Percentiles rank a stretch among this genome's conserved stretches.
phyloP scores from a whole-genome alignment of 1,140 invertebrate genomes.

The Drosophila quadrilineata region DNA sequence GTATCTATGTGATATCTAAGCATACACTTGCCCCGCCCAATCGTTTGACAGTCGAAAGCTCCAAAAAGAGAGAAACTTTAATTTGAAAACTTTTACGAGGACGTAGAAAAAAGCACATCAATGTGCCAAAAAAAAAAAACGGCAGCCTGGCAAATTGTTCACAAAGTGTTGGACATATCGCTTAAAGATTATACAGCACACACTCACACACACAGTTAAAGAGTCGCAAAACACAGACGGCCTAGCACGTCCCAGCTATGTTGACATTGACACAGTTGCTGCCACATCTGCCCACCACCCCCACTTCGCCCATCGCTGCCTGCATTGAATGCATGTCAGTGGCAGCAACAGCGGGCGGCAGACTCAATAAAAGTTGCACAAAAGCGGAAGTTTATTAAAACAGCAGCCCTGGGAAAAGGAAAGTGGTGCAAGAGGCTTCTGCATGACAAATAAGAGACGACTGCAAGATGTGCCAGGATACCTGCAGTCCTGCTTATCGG shows the following conservation, averaged over 20 bases:
- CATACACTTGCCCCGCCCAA: conserved; percentile 26
- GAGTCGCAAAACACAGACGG: conserved; percentile 10
- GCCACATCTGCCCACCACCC: conserved; percentile 21
- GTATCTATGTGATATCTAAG: background rate
- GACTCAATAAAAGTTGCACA: conserved; percentile 62
- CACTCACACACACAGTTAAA: conserved; percentile 45
- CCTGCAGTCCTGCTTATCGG: background rate
- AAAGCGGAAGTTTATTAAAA: conserved; percentile 78
- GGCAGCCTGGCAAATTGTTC: conserved; percentile 62
- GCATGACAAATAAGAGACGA: conserved; percentile 32
- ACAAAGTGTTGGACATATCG: conserved; percentile 67
- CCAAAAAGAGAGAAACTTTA: conserved; percentile 64
- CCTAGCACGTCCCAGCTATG: conserved; percentile 43
- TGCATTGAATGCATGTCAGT: conserved; percentile 52
- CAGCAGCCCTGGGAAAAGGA: conserved; percentile 37
- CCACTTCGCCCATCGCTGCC: conserved; percentile 8
- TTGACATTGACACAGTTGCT: conserved; percentile 76
- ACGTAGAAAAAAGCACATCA: conserved; percentile 35
- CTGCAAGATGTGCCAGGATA: no score
- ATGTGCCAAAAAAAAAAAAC: conserved; percentile 48
- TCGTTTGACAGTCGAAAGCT: conserved; percentile 51
- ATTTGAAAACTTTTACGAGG: conserved; percentile 69
- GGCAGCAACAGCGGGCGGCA: conserved; percentile 26
- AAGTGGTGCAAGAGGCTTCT: conserved; percentile 33
- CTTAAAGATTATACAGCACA: conserved; percentile 64